Conservation (phyloP, 2,888 invertebrate genomes). For the Drosophila anomelani region DNA sequence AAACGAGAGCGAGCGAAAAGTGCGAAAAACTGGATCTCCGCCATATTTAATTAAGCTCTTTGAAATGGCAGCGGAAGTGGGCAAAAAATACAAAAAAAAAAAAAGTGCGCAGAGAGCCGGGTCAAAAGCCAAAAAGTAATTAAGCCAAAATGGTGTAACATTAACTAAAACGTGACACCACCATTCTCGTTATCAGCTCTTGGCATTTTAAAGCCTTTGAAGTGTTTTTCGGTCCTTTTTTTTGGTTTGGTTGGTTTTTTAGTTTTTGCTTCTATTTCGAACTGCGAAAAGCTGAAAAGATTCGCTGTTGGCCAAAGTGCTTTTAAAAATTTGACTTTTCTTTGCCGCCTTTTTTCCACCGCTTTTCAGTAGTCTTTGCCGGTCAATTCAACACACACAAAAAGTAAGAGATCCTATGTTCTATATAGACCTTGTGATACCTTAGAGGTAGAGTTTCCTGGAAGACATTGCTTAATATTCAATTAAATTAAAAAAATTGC, state of each 20-base stretch:
- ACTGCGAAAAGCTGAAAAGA: conserved; percentile 21
- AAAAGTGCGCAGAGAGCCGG: conserved; percentile 17
- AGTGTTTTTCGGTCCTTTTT: conserved; percentile 31
- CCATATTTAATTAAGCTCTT: conserved; percentile 55
- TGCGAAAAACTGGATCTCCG: background rate
- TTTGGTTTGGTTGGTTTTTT: background rate
- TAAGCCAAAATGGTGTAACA: conserved; percentile 73
- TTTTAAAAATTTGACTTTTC: conserved; percentile 58
- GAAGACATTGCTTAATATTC: too few relatives aligned
- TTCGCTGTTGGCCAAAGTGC: conserved; percentile 44
- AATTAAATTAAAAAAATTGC: too few relatives aligned
- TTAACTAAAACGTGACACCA: conserved; percentile 64
- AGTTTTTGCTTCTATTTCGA: conserved; percentile 2
- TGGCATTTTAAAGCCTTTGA: conserved; percentile 64
- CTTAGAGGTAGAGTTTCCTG: background rate
- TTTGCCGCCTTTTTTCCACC: background rate
- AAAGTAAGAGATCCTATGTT: background rate
- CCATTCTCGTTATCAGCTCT: conserved; percentile 23
- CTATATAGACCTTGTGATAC: background rate
- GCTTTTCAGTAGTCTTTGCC: conserved; percentile 19
- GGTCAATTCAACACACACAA: conserved; percentile 33
- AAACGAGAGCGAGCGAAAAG: background rate
- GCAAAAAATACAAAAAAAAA: conserved; percentile 4
- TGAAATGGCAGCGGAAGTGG: conserved; percentile 31
- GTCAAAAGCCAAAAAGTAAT: conserved; percentile 69